Percentiles rank a stretch among this genome's conserved stretches.
Conservation (phyloP, 2,113 vertebrate species). For the Nannospalax galili region DNA sequence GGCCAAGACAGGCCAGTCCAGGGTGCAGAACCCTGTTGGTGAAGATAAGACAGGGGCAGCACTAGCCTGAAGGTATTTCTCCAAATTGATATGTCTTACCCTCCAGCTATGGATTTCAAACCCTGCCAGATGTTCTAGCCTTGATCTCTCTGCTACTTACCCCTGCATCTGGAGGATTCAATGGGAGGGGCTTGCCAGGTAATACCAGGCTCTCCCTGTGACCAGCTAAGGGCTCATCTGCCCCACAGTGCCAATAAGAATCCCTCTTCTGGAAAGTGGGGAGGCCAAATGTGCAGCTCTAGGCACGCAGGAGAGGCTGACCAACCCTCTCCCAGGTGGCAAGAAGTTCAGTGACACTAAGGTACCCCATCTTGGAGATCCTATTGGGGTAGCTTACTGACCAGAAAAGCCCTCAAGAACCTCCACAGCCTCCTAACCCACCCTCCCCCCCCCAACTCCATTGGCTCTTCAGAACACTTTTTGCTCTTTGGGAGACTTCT, state of each 20-base stretch:
- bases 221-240: background rate
- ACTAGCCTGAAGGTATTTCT: slow-evolving; percentile 2
- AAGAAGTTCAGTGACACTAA: background rate
- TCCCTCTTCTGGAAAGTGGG: slow-evolving; percentile 7
- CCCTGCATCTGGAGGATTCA: slow-evolving; percentile 38
- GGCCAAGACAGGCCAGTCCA: background rate
- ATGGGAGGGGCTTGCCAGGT: background rate
- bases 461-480: background rate
- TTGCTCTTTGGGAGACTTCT: background rate
- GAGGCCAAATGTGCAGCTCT: background rate
- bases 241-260: slow-evolving; percentile 22
- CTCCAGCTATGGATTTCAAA: slow-evolving; percentile 36
- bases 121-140: slow-evolving; percentile 7
- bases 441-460: background rate
- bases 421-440: background rate
- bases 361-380: background rate
- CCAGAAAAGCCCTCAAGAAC: background rate
- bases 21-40: background rate
- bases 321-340: background rate
- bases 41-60: background rate
- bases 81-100: background rate
- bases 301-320: background rate
- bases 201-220: background rate
- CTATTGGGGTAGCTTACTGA: background rate
- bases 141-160: slow-evolving; percentile 14